Conservation (phyloP, 37 sponge, comb jelly and placozoan genomes). For the Oopsacas minuta region DNA sequence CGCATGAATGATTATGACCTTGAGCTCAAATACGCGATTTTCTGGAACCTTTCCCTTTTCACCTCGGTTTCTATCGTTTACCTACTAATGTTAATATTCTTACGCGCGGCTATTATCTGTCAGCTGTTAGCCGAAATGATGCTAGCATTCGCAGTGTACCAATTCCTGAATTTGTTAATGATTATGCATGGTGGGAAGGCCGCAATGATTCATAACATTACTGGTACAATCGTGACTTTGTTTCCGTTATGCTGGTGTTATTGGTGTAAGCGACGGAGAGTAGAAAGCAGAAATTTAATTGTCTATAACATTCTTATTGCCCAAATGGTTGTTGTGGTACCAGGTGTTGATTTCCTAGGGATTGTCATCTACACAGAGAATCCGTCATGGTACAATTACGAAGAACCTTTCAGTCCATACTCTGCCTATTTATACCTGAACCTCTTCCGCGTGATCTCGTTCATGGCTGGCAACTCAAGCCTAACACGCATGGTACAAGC, state of each 20-base stretch:
- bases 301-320: not conserved
- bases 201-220: not conserved
- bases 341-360: not conserved
- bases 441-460: not conserved
- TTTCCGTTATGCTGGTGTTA: not conserved
- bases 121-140: not conserved
- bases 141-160: not conserved
- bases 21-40: not conserved
- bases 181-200: not conserved
- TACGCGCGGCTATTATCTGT: slow-evolving; percentile 7
- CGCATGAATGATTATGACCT: not conserved
- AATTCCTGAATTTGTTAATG: not conserved
- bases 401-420: not conserved
- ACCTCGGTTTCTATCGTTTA: not conserved
- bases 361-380: slow-evolving; percentile 1
- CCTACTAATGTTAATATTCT: not conserved
- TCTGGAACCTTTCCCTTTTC: not conserved
- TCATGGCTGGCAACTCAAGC: not conserved
- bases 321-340: slow-evolving; percentile 6
- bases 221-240: not conserved
- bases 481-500: not conserved
- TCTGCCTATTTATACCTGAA: not conserved
- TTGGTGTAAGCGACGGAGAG: not conserved
- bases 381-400: not conserved
- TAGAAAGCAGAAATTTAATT: not conserved